Conservation (phyloP, 1,140 invertebrate genomes). For the Popillia japonica region DNA sequence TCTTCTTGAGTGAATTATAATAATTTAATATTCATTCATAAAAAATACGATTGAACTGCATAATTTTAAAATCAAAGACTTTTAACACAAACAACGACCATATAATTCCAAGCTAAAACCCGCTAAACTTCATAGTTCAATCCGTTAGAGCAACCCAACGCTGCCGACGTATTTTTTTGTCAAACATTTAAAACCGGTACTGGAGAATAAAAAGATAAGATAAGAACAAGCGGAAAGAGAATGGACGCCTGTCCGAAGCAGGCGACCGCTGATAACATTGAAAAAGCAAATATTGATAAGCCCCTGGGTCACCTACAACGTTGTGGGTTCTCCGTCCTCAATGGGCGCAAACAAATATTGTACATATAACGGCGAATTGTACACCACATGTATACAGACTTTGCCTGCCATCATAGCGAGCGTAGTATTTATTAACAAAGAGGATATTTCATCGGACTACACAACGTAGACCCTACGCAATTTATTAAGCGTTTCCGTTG, state of each 20-base stretch:
- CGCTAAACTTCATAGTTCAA: too few species aligned
- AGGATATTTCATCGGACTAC: neutral
- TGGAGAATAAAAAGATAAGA: slow-evolving; percentile 11
- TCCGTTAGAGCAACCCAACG: too few species aligned
- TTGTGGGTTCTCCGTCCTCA: slow-evolving; percentile 10
- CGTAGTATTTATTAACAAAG: slow-evolving; percentile 6
- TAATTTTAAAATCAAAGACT: too few species aligned
- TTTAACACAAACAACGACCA: too few species aligned
- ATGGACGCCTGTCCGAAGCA: slow-evolving; percentile 18
- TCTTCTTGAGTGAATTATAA: too few species aligned
- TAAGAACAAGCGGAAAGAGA: slow-evolving; percentile 16
- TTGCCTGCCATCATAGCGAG: neutral
- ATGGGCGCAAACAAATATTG: slow-evolving; percentile 11
- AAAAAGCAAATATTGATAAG: slow-evolving; percentile 33
- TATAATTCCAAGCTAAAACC: too few species aligned
- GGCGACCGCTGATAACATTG: slow-evolving; percentile 20
- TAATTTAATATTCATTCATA: too few species aligned
- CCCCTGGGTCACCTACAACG: slow-evolving; percentile 20
- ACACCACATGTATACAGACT: neutral
- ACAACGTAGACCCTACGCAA: neutral
- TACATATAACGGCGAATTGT: neutral
- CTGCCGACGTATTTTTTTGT: slow-evolving; percentile 27
- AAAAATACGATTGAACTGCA: too few species aligned
- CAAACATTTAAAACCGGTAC: slow-evolving; percentile 35
- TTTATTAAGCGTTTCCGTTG: neutral